These are phyloP conservation scores for Hipposideros larvatus DNA, from an alignment of 2,797 vertebrate genomes.

Conservation along the genomic window DNA sequence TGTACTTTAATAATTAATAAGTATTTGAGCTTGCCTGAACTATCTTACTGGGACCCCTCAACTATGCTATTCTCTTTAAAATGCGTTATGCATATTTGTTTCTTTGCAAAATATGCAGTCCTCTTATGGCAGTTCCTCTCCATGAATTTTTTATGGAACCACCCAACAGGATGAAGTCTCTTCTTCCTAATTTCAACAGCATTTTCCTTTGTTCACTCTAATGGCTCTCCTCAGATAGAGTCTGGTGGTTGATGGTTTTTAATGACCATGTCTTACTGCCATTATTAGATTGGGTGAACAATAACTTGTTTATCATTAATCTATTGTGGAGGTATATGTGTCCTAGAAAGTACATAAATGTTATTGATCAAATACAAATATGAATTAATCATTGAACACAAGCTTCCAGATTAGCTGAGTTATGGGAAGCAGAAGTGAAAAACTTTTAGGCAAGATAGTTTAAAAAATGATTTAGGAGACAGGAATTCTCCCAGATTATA, in stretches of 20 bases:
- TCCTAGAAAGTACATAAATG: not conserved
- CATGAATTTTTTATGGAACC: not conserved
- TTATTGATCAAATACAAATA: not conserved
- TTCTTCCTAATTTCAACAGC: not conserved
- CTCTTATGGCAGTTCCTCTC: not conserved
- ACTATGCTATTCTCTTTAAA: not conserved
- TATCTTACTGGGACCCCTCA: not conserved
- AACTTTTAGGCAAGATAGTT: not conserved
- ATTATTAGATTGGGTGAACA: not conserved
- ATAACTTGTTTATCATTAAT: not conserved
- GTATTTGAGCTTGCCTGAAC: not conserved
- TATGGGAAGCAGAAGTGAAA: not conserved
- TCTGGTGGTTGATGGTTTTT: not conserved
- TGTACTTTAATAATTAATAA: not conserved
- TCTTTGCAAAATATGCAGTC: not conserved
- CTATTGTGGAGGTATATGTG: not conserved
- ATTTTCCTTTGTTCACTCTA: not conserved
- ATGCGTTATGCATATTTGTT: not conserved
- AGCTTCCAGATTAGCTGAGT: not conserved
- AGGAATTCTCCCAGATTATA: not conserved
- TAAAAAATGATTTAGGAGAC: not conserved
- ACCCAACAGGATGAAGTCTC: not conserved
- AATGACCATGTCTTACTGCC: not conserved
- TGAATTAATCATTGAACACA: not conserved
- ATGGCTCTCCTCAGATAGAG: not conserved